Evolutionary conservation across 2,888 invertebrate genomes (phyloP).

Genomic region (Phengaris alcon): DNA sequence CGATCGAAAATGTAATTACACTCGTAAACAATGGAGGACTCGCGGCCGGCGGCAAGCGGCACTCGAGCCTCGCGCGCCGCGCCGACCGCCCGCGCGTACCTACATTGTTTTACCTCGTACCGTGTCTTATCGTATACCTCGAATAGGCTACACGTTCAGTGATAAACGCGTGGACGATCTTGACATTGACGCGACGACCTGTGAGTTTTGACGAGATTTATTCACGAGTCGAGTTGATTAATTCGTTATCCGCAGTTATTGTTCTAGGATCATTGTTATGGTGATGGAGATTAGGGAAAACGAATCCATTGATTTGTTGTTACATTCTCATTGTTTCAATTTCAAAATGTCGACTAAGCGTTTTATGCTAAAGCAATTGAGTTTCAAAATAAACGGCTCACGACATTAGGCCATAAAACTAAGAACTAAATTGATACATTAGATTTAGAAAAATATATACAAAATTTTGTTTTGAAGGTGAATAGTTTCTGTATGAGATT

Average conservation of each 20-base stretch:
- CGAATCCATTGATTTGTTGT: conserved; percentile 38
- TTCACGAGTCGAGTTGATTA: conserved; percentile 50
- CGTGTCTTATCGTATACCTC: conserved; percentile 58
- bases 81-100: conserved; percentile 58
- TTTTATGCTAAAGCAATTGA: neutral
- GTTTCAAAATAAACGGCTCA: neutral
- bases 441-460: neutral
- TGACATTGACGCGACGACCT: conserved; percentile 54
- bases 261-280: conserved; percentile 70
- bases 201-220: conserved; percentile 43
- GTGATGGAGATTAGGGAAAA: conserved; percentile 45
- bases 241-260: conserved; percentile 59
- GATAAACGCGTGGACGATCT: conserved; percentile 49
- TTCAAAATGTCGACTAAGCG: conserved; percentile 11
- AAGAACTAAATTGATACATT: neutral
- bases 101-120: conserved; percentile 52
- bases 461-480: neutral
- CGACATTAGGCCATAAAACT: neutral
- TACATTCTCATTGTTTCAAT: neutral
- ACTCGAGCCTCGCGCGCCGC: conserved; percentile 71
- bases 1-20: conserved; percentile 75
- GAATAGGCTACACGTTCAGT: conserved; percentile 31
- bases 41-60: conserved; percentile 58
- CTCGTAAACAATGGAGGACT: conserved; percentile 71
- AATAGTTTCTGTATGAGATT: neutral